Evolutionary conservation across 2,113 vertebrate species (phyloP), one percentile per base, ranked within the genome.

Genomic region (Stictonetta naevosa): DNA sequence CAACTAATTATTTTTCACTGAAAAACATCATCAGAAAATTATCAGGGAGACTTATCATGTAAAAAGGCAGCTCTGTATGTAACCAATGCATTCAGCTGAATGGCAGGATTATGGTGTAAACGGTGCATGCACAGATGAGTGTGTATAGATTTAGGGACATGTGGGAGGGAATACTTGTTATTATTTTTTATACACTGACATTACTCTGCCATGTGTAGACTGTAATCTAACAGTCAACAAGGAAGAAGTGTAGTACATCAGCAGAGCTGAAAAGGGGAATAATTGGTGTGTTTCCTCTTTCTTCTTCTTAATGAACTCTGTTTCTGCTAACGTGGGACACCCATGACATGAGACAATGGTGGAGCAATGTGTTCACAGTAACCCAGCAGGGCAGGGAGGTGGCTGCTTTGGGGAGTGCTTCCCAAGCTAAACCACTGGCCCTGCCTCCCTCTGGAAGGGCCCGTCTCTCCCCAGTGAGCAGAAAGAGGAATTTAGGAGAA

Each of bases 1-100:
- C 22, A 63, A 46, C 21, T 68, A 48, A 78, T 75, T 89, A 76
- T 83, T 92, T 90, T 88, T 83, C 71, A 44, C 16, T 72, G 48
- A 22, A 87, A 78, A 95, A 72, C 17, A 79, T 25, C 16, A 64
- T 53, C 36, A 76, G 31, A 69, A 80, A 33, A 42, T 55, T 92
- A 87, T 92, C 33, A 36, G 69, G 63, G 67, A 48, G 14, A 52
- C 9, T 90, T 1, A 3, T 72, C 6, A 48, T 28, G 34, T 73
- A 85, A 52, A 52, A 92, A 84, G 42, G 16, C 21, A 77, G 8
- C 19, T 82, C 26, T 82, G 48, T 16, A 33, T 62, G 20, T 92
- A 79, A 93, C 55, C 13, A 59, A 11, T 20, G 20, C 48, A 29
- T 91, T 86, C 21, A 46, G 13, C 52, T 72, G 89, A 56, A 73